Evolutionary conservation across 1,140 invertebrate genomes (phyloP), one percentile per base, ranked within the genome.

Genomic region (Pogonognathellus flavescens): DNA sequence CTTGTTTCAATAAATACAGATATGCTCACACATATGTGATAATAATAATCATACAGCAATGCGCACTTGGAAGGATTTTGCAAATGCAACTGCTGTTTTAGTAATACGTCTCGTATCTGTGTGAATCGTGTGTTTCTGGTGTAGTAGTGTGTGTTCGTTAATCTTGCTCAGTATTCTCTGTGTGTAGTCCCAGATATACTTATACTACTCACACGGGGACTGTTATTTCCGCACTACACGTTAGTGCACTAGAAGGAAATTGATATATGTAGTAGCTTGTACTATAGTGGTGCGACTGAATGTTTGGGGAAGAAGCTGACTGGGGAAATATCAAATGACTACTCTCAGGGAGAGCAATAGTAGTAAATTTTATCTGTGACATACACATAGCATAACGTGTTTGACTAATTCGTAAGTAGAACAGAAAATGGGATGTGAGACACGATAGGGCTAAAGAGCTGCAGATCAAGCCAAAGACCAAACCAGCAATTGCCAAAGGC

Each of bases 271-370:
- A 41, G 31, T 41, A 41, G 31, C 2, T 4, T n/a, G n/a, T 57
- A 57, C 53, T n/a, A 57, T 57, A n/a, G 53, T 57, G 53, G 31
- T 72, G 66, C 3, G 31, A 72, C 1, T 72, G 41, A 50, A 16
- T 72, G n/a, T 4, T 50, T 72, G 25, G 1, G 31, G 10, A 7
- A 72, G 66, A 49, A 57, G 31, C 31, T 41, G 66, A 72, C 66
- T 49, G 16, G 66, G 66, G 66, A 72, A 72, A 72, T 72, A 41
- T 25, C 31, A 72, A 72, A 6, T 72, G 66, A 72, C 31, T 72
- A 16, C 41, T 76, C 70, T 76, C n/a, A n/a, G 70, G 70, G 41
- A 76, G 70, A 76, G 70, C 70, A 76, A 41, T 41, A 41, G 70
- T 76, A 16, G 70, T 76, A 16, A 76, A 72, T 41, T 57, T 57